These are phyloP conservation scores for Cydia pomonella DNA, from an alignment of 1,140 invertebrate genomes.

Conservation along the genomic window DNA sequence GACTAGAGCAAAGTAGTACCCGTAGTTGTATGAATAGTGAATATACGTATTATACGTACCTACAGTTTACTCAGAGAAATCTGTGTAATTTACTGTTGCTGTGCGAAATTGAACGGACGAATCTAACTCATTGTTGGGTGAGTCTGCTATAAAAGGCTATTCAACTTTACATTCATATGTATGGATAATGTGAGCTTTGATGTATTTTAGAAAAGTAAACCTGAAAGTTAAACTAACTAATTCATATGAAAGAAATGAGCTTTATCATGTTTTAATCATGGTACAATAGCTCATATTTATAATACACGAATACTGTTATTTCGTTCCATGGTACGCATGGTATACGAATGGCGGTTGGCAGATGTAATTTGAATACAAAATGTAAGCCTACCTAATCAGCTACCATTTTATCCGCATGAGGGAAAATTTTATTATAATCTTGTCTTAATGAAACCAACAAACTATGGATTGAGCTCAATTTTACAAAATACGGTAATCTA, in stretches of 20 bases:
- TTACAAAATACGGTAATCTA: background rate
- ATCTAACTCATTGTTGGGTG: background rate
- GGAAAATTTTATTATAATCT: background rate
- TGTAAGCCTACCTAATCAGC: too few relatives aligned
- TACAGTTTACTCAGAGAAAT: background rate
- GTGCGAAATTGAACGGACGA: background rate
- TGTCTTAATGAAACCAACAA: background rate
- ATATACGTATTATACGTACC: too few relatives aligned
- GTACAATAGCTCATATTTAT: too few relatives aligned
- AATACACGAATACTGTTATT: too few relatives aligned
- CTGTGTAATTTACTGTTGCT: background rate
- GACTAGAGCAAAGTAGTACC: background rate
- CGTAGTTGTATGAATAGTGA: too few relatives aligned
- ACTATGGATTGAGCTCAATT: background rate
- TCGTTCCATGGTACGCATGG: too few relatives aligned
- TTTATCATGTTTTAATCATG: too few relatives aligned
- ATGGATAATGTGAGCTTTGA: background rate
- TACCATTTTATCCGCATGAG: too few relatives aligned
- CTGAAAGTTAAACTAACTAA: background rate
- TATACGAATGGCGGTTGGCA: too few relatives aligned
- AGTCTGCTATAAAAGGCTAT: background rate
- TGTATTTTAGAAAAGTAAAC: background rate
- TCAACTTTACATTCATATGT: background rate
- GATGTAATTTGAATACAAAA: too few relatives aligned
- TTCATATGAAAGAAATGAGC: too few relatives aligned